Evolutionary conservation across 2,888 invertebrate species (phyloP).

Genomic region (Platycheirus albimanus): DNA sequence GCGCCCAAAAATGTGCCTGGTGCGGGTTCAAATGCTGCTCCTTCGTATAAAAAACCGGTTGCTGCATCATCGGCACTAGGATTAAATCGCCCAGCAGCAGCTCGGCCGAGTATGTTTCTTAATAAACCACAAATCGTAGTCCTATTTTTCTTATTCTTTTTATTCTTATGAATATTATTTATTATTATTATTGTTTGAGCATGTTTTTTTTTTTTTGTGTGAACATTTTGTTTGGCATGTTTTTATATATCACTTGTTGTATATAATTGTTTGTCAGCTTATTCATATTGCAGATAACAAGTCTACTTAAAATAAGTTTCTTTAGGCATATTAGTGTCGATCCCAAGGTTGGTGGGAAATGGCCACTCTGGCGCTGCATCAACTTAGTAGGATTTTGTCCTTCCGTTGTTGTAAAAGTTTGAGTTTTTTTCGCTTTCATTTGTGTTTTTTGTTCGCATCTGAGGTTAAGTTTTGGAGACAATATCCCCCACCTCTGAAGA

Average conservation of each 20-base stretch:
- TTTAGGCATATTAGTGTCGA: no score
- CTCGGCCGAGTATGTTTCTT: constrained; percentile 80
- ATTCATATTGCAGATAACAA: no score
- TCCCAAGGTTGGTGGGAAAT: no score
- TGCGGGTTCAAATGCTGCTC: constrained; percentile 76
- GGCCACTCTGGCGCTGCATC: no score
- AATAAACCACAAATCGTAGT: constrained; percentile 35
- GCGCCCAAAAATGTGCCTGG: constrained; percentile 80
- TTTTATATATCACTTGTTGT: neutral
- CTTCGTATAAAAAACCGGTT: constrained; percentile 78
- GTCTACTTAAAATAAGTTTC: no score
- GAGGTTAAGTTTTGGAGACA: no score
- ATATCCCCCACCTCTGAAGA: no score
- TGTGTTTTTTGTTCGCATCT: no score
- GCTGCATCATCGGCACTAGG: constrained; percentile 73
- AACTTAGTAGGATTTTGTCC: no score
- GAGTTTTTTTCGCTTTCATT: no score
- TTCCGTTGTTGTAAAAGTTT: no score
- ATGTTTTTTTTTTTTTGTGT: constrained; percentile 9
- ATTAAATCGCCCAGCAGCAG: constrained; percentile 76
- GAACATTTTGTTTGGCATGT: constrained; percentile 10
- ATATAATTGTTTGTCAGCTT: no score
- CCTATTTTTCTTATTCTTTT: constrained; percentile 23
- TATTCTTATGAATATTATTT: neutral
- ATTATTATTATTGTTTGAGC: neutral